Evolutionary conservation across 2,113 vertebrate species (phyloP), one percentile per base, ranked within the genome.

Genomic region (Sinosuthora webbiana): DNA sequence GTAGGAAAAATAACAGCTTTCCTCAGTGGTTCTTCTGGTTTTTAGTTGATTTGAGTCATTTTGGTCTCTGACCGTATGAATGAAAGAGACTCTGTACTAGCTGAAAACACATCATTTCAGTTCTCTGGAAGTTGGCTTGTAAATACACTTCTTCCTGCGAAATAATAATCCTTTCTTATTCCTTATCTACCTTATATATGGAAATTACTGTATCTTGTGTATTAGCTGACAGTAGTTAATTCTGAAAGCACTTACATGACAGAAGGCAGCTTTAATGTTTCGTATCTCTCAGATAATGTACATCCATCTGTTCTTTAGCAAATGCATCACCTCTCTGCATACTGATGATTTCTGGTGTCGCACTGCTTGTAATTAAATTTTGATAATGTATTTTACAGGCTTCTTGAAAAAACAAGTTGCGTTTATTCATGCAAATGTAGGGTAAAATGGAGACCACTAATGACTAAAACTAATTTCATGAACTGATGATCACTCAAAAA

Each of bases 181-280:
- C 33, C 18, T 90, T 71, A 35, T 53, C 41, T 53, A 21, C 21
- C 17, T 41, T 71, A 63, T 78, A 44, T 41, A 49, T 73, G 49
- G 59, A 82, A 91, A 73, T 64, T 41, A 62, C 45, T 69, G 2
- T 75, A 41, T 85, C 63, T 78, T 62, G 74, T 75, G n/a, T 90
- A 69, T 87, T 94, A 93, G 87, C 52, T 83, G 87, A 50, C 63
- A 65, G 62, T 79, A 80, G 89, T 85, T 95, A 93, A 89, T 94
- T 96, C 50, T 88, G 90, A 85, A 91, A 93, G 75, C 78, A 70
- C 64, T 94, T 91, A 55, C 0, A 2, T 93, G 83, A 87, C 93
- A 92, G 95, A 94, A 91, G 89, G 87, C 87, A 93, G 81, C 76
- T 89, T 85, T 93, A 94, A 79, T 87, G 81, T 95, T 94, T 96